Evolutionary conservation across 2,113 vertebrate species (phyloP).

Genomic region (Panthera uncia): DNA sequence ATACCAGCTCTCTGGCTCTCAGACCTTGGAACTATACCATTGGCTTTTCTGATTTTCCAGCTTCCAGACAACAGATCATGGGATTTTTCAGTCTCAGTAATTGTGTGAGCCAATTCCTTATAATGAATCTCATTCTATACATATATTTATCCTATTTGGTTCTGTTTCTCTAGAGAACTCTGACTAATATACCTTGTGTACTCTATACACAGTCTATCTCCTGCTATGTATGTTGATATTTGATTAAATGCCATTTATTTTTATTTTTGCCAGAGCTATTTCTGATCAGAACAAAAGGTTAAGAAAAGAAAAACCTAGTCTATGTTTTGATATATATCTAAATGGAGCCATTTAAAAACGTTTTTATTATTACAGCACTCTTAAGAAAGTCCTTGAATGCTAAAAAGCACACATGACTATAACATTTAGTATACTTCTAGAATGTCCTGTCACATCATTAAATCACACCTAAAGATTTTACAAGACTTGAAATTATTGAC

Average conservation of each 20-base stretch:
- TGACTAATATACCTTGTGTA: background rate
- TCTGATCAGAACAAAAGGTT: background rate
- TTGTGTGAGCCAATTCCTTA: background rate
- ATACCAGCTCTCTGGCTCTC: background rate
- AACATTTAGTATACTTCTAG: slow-evolving; percentile 37
- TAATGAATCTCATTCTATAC: background rate
- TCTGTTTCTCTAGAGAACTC: background rate
- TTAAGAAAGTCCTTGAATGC: slow-evolving; percentile 2
- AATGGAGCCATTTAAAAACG: background rate
- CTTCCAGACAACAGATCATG: background rate
- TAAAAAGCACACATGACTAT: background rate
- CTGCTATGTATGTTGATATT: background rate
- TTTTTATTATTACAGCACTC: background rate
- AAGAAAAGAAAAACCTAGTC: background rate
- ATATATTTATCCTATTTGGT: background rate
- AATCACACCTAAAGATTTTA: slow-evolving; percentile 4
- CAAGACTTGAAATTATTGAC: slow-evolving; percentile 51
- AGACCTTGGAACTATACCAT: background rate
- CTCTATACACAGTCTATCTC: background rate
- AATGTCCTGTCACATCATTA: slow-evolving; percentile 36
- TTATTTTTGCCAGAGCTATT: background rate
- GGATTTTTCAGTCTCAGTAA: background rate
- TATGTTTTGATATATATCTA: background rate
- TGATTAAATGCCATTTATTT: background rate
- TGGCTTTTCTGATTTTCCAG: background rate